Percentiles rank a stretch among this genome's conserved stretches.
Evolutionary conservation across 2,797 vertebrate genomes (phyloP).

Genomic region (Ctenochaetus hawaiiensis): DNA sequence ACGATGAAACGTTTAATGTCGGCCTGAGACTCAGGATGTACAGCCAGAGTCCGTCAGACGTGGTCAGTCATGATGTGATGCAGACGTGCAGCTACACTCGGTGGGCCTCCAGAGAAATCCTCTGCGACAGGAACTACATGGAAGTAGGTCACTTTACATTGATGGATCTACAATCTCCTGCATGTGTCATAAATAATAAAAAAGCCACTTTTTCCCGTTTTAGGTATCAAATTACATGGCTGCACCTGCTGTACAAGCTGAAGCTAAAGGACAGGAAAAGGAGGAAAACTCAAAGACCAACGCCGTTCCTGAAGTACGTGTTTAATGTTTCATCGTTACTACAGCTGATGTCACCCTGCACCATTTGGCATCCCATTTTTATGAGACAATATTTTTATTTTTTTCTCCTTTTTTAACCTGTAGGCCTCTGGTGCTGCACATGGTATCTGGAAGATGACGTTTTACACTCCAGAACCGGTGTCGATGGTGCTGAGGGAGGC

Average conservation of each 20-base stretch:
- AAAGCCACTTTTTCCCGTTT: rapidly evolving
- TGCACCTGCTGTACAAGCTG: conserved; percentile 14
- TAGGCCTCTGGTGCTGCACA: conserved; percentile 52
- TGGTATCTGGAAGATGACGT: conserved; percentile 87
- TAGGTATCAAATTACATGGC: conserved; percentile 78
- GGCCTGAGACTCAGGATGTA: conserved; percentile 79
- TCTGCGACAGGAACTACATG: conserved; percentile 90
- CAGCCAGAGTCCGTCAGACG: conserved; percentile 43
- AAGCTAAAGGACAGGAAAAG: neutral
- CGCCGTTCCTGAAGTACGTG: conserved; percentile 50
- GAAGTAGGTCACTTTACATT: conserved; percentile 78
- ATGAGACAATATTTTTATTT: neutral
- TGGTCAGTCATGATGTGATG: conserved; percentile 71
- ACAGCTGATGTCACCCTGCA: neutral
- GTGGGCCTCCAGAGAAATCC: conserved; percentile 84
- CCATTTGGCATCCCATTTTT: neutral
- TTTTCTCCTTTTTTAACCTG: neutral
- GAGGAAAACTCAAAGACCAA: conserved; percentile 17
- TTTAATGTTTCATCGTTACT: neutral
- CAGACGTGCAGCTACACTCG: conserved; percentile 79
- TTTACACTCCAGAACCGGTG: conserved; percentile 83
- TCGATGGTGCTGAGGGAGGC: conserved; percentile 82
- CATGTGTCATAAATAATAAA: neutral
- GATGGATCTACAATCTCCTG: rapidly evolving
- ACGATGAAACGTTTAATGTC: conserved; percentile 77